phyloP scores from a whole-genome alignment of 2,888 invertebrate genomes.

The Calliscelio sp. region DNA sequence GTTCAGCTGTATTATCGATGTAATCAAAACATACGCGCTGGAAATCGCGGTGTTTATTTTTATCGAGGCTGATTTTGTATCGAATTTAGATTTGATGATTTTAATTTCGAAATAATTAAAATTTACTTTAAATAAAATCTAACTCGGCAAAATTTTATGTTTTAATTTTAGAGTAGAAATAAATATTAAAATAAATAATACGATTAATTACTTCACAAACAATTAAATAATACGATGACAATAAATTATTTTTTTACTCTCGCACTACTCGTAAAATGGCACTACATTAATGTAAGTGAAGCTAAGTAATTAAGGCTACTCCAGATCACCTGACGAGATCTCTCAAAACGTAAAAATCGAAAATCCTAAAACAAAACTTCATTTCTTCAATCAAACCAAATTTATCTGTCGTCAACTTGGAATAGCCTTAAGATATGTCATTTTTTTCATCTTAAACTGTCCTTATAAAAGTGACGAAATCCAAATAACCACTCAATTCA shows the following conservation, averaged over 20 bases:
- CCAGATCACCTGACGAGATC: conserved; percentile 46
- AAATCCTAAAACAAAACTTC: not conserved
- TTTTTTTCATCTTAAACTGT: conserved; percentile 40
- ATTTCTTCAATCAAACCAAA: not conserved
- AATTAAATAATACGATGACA: too few relatives aligned
- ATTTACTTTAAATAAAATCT: too few relatives aligned
- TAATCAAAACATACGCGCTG: too few relatives aligned
- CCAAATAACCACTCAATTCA: conserved; percentile 25
- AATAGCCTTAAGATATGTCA: conserved; percentile 64
- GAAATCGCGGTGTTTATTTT: too few relatives aligned
- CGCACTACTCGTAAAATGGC: conserved; percentile 56
- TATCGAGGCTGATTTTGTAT: too few relatives aligned
- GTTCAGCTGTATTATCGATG: too few relatives aligned
- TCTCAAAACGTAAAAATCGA: not conserved
- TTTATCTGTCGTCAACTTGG: conserved; percentile 48
- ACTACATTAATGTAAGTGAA: conserved; percentile 62
- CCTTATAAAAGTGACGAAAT: conserved; percentile 47
- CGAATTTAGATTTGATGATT: too few relatives aligned
- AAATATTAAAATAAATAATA: too few relatives aligned
- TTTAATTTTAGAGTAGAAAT: too few relatives aligned
- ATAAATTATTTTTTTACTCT: conserved; percentile 61
- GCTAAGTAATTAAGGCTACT: conserved; percentile 55
- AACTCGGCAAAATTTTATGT: too few relatives aligned
- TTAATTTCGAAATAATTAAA: too few relatives aligned
- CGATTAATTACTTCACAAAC: too few relatives aligned